Percentiles rank a stretch among this genome's conserved stretches.
Conservation (phyloP, 2,113 vertebrate genomes). For the Bolborhynchus lineola region DNA sequence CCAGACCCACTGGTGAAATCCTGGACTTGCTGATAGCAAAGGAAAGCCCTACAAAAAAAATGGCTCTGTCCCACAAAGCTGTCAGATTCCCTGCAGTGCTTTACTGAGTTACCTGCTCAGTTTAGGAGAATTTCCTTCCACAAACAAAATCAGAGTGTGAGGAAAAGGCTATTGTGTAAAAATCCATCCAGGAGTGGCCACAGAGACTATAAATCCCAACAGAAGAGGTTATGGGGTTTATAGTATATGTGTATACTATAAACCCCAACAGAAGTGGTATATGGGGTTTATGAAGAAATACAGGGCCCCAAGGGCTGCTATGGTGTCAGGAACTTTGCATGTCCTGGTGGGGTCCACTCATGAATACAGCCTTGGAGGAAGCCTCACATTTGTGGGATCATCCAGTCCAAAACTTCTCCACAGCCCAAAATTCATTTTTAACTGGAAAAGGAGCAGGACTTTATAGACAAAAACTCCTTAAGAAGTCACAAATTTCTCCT, state of each 20-base stretch:
- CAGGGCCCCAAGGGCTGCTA: not conserved
- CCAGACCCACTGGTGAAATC: not conserved
- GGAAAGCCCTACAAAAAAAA: not conserved
- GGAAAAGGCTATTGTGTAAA: not conserved
- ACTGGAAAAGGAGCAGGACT: not conserved
- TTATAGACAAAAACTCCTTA: not conserved
- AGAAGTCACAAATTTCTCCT: not conserved
- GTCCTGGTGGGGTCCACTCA: not conserved
- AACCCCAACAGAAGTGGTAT: not conserved
- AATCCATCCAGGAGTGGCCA: not conserved
- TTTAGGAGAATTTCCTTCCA: not conserved
- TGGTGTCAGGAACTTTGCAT: not conserved
- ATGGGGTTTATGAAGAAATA: not conserved
- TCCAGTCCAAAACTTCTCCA: not conserved
- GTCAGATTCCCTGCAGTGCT: not conserved
- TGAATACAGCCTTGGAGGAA: not conserved
- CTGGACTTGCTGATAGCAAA: not conserved
- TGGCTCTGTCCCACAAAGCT: not conserved
- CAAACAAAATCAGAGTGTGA: not conserved
- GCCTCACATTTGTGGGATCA: not conserved
- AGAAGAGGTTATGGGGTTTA: no score
- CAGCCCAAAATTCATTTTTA: not conserved
- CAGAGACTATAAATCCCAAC: not conserved
- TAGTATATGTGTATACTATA: not conserved
- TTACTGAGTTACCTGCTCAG: not conserved